Percentiles rank a stretch among this genome's conserved stretches.
Evolutionary conservation across 1,140 invertebrate species (phyloP).

Genomic region (Pentalonia nigronervosa): DNA sequence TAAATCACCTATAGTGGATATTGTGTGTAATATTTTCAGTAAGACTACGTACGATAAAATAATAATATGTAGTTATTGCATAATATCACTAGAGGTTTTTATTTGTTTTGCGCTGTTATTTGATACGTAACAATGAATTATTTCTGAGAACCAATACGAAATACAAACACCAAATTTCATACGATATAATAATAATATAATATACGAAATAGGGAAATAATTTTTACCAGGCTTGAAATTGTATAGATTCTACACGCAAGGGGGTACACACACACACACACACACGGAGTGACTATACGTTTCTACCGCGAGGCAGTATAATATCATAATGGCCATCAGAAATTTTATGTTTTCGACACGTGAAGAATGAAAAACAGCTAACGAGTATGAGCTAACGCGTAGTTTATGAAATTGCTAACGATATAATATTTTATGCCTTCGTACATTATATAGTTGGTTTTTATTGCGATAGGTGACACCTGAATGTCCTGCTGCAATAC

Average conservation of each 20-base stretch:
- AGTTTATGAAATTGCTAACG: neutral
- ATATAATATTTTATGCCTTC: neutral
- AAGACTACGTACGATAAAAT: neutral
- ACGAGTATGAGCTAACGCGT: neutral
- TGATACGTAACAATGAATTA: slow-evolving; percentile 11
- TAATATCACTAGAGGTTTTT: neutral
- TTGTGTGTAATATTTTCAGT: neutral
- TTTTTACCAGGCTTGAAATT: neutral
- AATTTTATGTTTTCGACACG: slow-evolving; percentile 43
- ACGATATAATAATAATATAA: neutral
- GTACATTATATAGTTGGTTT: neutral
- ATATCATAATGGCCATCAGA: neutral
- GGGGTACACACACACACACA: neutral
- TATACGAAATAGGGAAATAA: neutral
- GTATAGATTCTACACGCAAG: neutral
- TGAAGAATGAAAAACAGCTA: slow-evolving; percentile 23
- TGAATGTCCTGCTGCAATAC: neutral
- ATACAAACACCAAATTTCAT: too few relatives aligned
- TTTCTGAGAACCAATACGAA: neutral
- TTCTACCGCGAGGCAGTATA: neutral
- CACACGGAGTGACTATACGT: neutral
- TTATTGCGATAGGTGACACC: slow-evolving; percentile 27
- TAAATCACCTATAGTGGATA: neutral
- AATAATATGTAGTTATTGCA: neutral
- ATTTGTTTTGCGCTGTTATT: neutral